Base-by-base conservation (phyloP, 2,113 vertebrate species). In the Carettochelys insculpta region DNA sequence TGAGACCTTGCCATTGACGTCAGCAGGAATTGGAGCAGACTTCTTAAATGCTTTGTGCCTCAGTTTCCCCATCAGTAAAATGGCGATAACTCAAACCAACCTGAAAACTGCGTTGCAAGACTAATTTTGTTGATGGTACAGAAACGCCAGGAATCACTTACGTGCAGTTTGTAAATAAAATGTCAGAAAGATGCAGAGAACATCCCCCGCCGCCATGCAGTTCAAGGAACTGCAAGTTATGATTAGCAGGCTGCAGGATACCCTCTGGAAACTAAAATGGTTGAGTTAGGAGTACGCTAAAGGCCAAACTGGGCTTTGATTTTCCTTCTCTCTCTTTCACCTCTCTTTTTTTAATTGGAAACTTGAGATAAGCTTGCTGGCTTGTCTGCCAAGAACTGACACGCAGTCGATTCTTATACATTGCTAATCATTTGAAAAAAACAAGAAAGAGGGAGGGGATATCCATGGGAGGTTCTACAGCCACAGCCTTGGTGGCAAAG, bases 161-260 rank as follows among this genome's bases (percentile, higher is more conserved):
- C 94, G 41, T 27, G 25, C 41, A 90, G 88, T 86, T 92, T 95
- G 85, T 79, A 90, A 92, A 87, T 94, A 5, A 16, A 85, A 92
- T 68, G 82, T 89, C 89, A 94, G 94, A 95, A 95, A 87, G 17
- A 90, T 93, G 71, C 76, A n/a, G n/a, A n/a, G 92, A 91, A 83
- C 87, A 61, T 78, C 76, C 56, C 85, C 82, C 51, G 94, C 45
- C 47, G 8, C n/a, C n/a, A n/a, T 4, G 19, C 19, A 38, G 34
- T 47, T 88, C 34, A 76, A 82, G 10, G 54, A 68, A 47, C 90
- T 95, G 90, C 80, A 88, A 89, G 89, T 85, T 92, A 88, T 89
- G 92, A 92, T 54, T 77, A 85, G 88, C 58, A 89, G 75, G 38
- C 81, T 85, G 34, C 65, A 75, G 51, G 88, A 47, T 53, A 78